Percentiles rank a stretch among this genome's conserved stretches.
These are phyloP conservation scores for Lepidocolaptes lacrymiger DNA, from an alignment of 2,797 vertebrate species.

Conservation along the genomic window DNA sequence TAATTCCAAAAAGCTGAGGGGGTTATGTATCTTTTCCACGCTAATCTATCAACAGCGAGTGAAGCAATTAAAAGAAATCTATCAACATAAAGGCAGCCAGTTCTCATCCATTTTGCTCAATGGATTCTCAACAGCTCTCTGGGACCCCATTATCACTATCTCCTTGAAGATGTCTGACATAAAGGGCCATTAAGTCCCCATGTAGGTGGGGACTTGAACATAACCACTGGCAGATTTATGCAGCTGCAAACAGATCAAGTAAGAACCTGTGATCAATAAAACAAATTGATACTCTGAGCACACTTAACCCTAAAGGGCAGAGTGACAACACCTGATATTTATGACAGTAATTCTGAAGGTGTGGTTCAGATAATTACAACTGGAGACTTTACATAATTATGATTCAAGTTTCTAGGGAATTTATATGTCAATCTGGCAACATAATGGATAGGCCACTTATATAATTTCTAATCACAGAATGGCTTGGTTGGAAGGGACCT, in stretches of 20 bases:
- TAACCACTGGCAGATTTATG: slow-evolving; percentile 37
- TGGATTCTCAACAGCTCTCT: neutral
- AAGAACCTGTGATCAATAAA: neutral
- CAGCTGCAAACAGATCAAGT: slow-evolving; percentile 11
- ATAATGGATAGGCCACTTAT: neutral
- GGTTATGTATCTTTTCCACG: neutral
- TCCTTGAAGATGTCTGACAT: slow-evolving; percentile 45
- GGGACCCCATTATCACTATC: neutral
- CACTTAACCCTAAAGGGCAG: slow-evolving; percentile 41
- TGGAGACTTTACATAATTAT: neutral
- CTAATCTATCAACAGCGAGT: neutral
- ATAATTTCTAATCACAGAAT: neutral
- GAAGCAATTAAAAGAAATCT: neutral
- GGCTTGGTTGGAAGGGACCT: neutral
- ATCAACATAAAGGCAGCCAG: neutral
- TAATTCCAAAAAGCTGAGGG: neutral
- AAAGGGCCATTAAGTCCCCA: slow-evolving; percentile 48
- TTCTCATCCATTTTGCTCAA: neutral
- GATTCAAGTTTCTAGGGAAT: neutral
- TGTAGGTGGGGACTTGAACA: slow-evolving; percentile 24
- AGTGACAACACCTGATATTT: neutral
- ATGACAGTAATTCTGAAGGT: neutral
- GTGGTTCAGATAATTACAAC: neutral
- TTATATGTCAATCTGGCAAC: neutral
- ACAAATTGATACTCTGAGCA: slow-evolving; percentile 39